Evolutionary conservation across 2,113 vertebrate species (phyloP).

Genomic region (Cebus imitator): DNA sequence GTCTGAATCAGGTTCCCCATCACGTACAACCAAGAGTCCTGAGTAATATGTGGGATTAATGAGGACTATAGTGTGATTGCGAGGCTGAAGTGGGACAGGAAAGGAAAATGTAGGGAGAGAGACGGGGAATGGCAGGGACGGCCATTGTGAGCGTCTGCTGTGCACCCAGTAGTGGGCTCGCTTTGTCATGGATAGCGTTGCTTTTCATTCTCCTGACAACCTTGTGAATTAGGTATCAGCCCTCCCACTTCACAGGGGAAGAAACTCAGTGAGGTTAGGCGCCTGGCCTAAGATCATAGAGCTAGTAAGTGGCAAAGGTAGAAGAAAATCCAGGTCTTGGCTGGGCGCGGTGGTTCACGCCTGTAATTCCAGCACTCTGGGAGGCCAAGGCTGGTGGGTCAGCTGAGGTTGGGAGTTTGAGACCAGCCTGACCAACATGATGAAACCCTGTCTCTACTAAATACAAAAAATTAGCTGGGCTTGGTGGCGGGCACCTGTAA

Average conservation of each 20-base stretch:
- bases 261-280: not conserved
- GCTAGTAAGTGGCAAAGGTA: not conserved
- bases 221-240: not conserved
- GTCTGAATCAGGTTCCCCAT: not conserved
- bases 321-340: no score
- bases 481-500: no score
- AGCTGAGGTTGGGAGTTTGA: no score
- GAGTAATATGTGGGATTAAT: not conserved
- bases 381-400: no score
- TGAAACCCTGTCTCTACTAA: no score
- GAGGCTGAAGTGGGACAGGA: not conserved
- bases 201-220: not conserved
- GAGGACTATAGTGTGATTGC: not conserved
- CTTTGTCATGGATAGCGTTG: not conserved
- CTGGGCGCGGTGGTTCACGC: no score
- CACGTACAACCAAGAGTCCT: not conserved
- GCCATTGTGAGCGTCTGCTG: not conserved
- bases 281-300: not conserved
- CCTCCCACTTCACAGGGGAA: not conserved
- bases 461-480: no score
- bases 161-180: rapidly evolving
- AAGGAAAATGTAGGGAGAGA: not conserved
- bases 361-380: no score
- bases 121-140: no score
- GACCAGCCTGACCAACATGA: no score